These are phyloP conservation scores for Podarcis lilfordi DNA, from an alignment of 2,797 vertebrate species.

Conservation along the genomic window DNA sequence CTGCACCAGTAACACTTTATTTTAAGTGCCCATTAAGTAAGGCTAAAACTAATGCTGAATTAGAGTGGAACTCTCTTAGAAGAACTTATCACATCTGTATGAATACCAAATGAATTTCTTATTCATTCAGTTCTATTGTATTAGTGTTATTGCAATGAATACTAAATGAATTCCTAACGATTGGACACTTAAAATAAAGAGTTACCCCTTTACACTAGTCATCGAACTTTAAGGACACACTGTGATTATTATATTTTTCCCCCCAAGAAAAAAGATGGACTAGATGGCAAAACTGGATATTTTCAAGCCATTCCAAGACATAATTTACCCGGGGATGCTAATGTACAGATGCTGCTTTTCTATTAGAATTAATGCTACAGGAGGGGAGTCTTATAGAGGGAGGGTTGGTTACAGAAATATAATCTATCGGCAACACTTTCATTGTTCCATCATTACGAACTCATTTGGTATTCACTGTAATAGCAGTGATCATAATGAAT, in stretches of 20 bases:
- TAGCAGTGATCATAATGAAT: slow-evolving; percentile 81
- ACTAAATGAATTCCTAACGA: slow-evolving; percentile 75
- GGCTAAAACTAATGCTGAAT: slow-evolving; percentile 61
- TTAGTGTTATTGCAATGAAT: slow-evolving; percentile 75
- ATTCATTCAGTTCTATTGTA: slow-evolving; percentile 70
- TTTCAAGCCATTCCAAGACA: slow-evolving; percentile 63
- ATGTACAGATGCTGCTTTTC: slow-evolving; percentile 72
- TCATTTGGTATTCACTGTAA: slow-evolving; percentile 85
- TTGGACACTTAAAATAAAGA: slow-evolving; percentile 74
- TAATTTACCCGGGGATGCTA: slow-evolving; percentile 74
- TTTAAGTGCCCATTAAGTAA: slow-evolving; percentile 71
- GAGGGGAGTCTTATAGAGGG: slow-evolving; percentile 68
- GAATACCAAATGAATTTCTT: slow-evolving; percentile 71
- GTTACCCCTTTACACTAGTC: slow-evolving; percentile 70
- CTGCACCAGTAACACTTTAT: slow-evolving; percentile 64
- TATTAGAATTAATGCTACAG: slow-evolving; percentile 75
- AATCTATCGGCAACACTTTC: slow-evolving; percentile 82
- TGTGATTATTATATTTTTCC: slow-evolving; percentile 22
- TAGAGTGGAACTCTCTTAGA: slow-evolving; percentile 61
- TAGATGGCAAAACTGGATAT: slow-evolving; percentile 26
- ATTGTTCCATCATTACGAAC: slow-evolving; percentile 81
- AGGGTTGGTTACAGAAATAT: slow-evolving; percentile 82
- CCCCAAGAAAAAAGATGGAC: slow-evolving; percentile 29
- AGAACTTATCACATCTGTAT: slow-evolving; percentile 60
- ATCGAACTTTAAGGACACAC: slow-evolving; percentile 68